These are phyloP conservation scores for Polypedilum pembai DNA, from an alignment of 1,140 invertebrate genomes.

Conservation along the genomic window DNA sequence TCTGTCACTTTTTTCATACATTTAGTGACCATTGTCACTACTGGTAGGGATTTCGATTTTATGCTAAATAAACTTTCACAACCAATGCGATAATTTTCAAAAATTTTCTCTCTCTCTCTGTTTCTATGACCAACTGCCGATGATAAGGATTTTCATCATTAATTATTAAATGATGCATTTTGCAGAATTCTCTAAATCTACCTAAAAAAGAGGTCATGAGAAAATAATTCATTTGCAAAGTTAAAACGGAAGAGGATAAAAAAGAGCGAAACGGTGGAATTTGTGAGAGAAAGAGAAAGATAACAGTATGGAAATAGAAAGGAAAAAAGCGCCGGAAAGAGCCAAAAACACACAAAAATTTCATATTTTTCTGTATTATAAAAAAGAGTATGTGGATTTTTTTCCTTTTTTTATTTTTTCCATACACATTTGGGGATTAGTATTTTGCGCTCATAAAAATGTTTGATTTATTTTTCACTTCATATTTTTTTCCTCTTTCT, in stretches of 20 bases:
- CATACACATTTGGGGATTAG: slow-evolving; percentile 25
- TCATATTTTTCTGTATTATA: not conserved
- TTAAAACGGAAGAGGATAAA: slow-evolving; percentile 10
- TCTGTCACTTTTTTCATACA: not conserved
- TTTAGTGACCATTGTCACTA: no score
- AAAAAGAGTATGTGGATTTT: not conserved
- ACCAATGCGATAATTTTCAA: no score
- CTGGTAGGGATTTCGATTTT: no score
- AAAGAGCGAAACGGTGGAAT: not conserved
- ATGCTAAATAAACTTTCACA: no score
- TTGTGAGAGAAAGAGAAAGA: not conserved
- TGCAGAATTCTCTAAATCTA: no score
- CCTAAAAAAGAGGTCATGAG: not conserved
- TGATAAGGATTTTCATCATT: no score
- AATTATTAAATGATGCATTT: no score
- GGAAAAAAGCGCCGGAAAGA: not conserved
- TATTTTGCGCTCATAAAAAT: slow-evolving; percentile 25
- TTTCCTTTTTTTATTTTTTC: not conserved
- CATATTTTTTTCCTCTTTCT: not conserved
- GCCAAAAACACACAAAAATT: slow-evolving; percentile 18
- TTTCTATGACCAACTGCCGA: no score
- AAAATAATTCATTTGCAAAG: slow-evolving; percentile 8
- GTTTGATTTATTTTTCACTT: slow-evolving; percentile 24
- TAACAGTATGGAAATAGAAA: slow-evolving; percentile 9
- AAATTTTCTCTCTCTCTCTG: no score